Evolutionary conservation across 1,140 invertebrate species (phyloP), one percentile per base, ranked within the genome.

Genomic region (Trichomalopsis sarcophagae): DNA sequence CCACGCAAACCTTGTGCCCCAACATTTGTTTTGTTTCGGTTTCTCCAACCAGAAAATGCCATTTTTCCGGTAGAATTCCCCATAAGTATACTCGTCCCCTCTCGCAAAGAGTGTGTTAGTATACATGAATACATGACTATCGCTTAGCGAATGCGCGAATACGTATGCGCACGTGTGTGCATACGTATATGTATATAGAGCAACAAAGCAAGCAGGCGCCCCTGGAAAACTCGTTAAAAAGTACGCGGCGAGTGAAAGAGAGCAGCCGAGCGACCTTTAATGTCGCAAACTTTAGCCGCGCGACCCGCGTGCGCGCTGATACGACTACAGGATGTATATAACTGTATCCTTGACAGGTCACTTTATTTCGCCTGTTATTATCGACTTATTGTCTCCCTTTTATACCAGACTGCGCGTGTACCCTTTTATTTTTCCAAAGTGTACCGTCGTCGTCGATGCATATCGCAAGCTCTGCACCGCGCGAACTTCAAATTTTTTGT

Each of bases 141-240:
- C 55, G 55, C 21, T 62, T 62, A 62, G 55, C n/a, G 2, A 62
- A 62, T 21, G 5, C 55, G 21, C 21, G 2, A 40, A 75, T 75
- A 75, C 27, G n/a, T 30, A 36, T 3, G 33, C 33, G 33, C 5
- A 36, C 4, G 33, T 33, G 33, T 33, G 33, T 33, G 30, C 3
- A 9, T 33, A n/a, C 17, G n/a, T 2, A 9, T 6, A 30, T 30
- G 33, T 74, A 17, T 27, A 11, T 11, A 74, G 13, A 74, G 71
- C 33, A 74, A 74, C 71, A 40, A 30, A 14, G 14, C 14, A 62
- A 62, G 5, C 14, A 62, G 17, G 21, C 17, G 55, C 17, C 5
- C 13, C 33, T 36, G 7, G 21, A 75, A 75, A 75, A 40, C 73
- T 75, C 73, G 73, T 75, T 75, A 75, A 75, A 75, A 75, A 75